Base-by-base conservation (phyloP, 2,113 vertebrate genomes). In the human (Homo sapiens) region DNA sequence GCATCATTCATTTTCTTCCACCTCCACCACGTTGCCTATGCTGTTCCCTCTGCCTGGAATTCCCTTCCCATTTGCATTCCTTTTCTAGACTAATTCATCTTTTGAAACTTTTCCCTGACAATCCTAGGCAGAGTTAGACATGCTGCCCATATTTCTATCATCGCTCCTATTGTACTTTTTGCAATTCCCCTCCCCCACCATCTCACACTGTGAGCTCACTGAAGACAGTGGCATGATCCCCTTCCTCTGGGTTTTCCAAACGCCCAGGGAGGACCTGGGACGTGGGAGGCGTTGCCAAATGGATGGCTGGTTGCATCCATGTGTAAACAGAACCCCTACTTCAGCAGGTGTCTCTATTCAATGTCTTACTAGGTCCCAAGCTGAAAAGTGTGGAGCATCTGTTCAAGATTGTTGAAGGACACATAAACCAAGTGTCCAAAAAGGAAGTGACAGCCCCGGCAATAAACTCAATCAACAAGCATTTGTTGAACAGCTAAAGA, bases 1-100 rank as follows among this genome's bases (percentile, higher is more conserved):
- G 3, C n/a, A 16, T 20, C 20, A 3, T 48, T 10, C 30, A 22
- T 2, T 0, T 16, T 14, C 35, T n/a, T 61, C 14, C 14, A 23
- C 16, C 30, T 27, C 72, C 14, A 14, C 11, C 10, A 16, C 13
- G 59, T 57, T 12, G 32, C 70, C 32, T n/a, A 30, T 64, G 50
- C 40, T 61, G 1, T 43, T 70, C 35, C 64, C n/a, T 76, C 59
- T 40, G 45, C 75, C 70, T 78, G 70, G 14, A 43, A 84, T 27
- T 52, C 20, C 57, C 48, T 75, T 76, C 40, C 70, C 40, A 7
- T 68, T 20, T 68, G 40, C 8, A 13, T 59, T 55, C 40, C 8
- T 70, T 80, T 73, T 52, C 66, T 38, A 82, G 78, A 50, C 8
- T 1, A 11, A 23, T 14, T 32, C 17, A 11, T 61, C 20, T 81